These are phyloP conservation scores for Coptotermes formosanus DNA, from an alignment of 1,140 invertebrate species.

Conservation along the genomic window DNA sequence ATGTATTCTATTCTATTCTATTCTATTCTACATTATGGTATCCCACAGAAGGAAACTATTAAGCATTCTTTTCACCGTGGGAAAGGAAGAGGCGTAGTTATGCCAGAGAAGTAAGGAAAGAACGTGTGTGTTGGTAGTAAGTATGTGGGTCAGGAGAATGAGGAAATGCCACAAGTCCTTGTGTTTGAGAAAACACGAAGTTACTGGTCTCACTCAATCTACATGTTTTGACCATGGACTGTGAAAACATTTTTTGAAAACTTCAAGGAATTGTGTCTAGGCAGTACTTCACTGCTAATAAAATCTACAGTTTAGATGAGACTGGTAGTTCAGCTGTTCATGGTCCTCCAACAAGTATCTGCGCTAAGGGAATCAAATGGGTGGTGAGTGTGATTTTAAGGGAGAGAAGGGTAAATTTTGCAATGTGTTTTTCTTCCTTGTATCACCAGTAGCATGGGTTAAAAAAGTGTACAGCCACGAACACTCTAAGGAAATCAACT, in stretches of 20 bases:
- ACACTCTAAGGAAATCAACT: no score
- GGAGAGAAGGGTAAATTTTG: no score
- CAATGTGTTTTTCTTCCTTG: no score
- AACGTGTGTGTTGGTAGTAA: conserved; percentile 46
- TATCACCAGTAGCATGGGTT: conserved; percentile 30
- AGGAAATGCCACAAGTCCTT: no score
- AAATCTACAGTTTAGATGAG: conserved; percentile 51
- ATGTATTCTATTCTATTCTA: no score
- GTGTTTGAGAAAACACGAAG: conserved; percentile 47
- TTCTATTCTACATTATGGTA: conserved; percentile 10
- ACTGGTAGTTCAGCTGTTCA: conserved; percentile 44
- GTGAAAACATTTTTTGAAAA: conserved; percentile 45
- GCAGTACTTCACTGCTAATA: conserved; percentile 40
- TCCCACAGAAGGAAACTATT: background rate
- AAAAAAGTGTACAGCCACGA: no score
- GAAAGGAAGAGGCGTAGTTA: background rate
- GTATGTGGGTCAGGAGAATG: conserved; percentile 51
- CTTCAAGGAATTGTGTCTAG: conserved; percentile 41
- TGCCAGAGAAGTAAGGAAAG: conserved; percentile 43
- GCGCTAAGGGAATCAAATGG: conserved; percentile 40
- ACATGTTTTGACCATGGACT: conserved; percentile 52
- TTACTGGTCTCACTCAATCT: conserved; percentile 49
- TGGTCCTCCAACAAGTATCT: conserved; percentile 42
- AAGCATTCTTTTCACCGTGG: background rate
- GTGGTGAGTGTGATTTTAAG: conserved; percentile 41